Evolutionary conservation across 92 coral and sea anemone genomes (phyloP).

Genomic region (Epizoanthus scotinus): DNA sequence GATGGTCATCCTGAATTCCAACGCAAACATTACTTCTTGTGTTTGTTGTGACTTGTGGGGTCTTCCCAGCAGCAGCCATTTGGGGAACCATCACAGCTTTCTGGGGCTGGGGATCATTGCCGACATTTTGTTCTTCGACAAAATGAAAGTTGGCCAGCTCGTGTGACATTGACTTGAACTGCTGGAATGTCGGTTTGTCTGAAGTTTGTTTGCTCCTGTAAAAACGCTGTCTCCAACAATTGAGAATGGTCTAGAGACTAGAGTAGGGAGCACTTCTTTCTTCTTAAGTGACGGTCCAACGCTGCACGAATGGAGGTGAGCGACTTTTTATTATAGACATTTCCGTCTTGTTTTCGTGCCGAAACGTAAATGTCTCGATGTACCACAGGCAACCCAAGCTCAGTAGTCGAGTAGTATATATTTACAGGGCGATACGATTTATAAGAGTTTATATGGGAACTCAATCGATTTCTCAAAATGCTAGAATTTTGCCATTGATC

Average conservation of each 20-base stretch:
- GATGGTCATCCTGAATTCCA: constrained; percentile 20
- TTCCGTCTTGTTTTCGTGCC: constrained; percentile 47
- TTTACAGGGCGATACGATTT: too few species aligned
- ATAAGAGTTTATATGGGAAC: too few species aligned
- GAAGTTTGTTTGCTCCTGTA: not conserved
- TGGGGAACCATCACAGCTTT: too few species aligned
- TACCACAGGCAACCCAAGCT: too few species aligned
- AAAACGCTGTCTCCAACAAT: too few species aligned
- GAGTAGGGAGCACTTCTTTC: not conserved
- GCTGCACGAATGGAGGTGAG: constrained; percentile 52
- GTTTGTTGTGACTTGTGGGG: constrained; percentile 2
- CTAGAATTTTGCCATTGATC: too few species aligned
- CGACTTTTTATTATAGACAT: constrained; percentile 23
- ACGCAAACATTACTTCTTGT: constrained; percentile 17
- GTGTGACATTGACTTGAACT: constrained; percentile 60
- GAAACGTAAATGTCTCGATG: not conserved
- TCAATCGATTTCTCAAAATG: too few species aligned
- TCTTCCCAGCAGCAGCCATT: constrained; percentile 19
- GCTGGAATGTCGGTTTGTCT: constrained; percentile 53
- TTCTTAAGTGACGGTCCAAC: constrained; percentile 42
- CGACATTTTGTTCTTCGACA: constrained; percentile 21
- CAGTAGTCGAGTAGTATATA: too few species aligned
- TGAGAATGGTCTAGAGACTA: too few species aligned
- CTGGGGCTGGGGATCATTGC: too few species aligned
- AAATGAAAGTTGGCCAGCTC: constrained; percentile 42